Conservation (phyloP, 2,797 vertebrate species). For the Trachurus trachurus region DNA sequence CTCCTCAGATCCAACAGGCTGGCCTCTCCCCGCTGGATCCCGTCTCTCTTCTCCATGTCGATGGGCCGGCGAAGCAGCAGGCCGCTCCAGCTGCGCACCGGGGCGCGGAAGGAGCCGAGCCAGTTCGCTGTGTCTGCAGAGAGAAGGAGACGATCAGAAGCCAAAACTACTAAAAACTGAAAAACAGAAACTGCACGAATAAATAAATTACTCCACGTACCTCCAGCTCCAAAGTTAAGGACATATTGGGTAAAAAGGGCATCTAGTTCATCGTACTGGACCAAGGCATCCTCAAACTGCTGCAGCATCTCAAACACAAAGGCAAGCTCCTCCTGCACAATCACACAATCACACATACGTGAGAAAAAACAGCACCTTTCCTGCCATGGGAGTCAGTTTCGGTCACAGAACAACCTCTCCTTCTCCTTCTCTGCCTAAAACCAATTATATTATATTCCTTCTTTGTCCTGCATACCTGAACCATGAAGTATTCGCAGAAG, state of each 20-base stretch:
- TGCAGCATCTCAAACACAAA: constrained; percentile 99
- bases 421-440: background rate
- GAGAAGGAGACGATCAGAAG: background rate
- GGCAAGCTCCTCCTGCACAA: constrained; percentile 94
- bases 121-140: constrained; percentile 95
- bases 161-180: too few species aligned
- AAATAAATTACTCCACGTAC: constrained; percentile 71
- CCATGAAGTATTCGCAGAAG: constrained; percentile 99
- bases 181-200: too few species aligned
- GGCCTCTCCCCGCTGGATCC: constrained; percentile 93
- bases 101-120: constrained; percentile 96
- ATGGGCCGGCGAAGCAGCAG: constrained; percentile 94
- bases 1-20: constrained; percentile 95
- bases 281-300: constrained; percentile 97
- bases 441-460: background rate
- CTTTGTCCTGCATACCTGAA: constrained; percentile 88
- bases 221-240: constrained; percentile 97
- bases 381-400: background rate
- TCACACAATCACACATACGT: constrained; percentile 20
- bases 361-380: background rate
- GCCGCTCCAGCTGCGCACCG: constrained; percentile 95
- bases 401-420: background rate
- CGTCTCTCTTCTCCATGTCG: constrained; percentile 97
- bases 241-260: constrained; percentile 99
- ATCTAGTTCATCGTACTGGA: constrained; percentile 98